Conservation (phyloP, 1,140 invertebrate genomes). For the Harlomillsia oculata region DNA sequence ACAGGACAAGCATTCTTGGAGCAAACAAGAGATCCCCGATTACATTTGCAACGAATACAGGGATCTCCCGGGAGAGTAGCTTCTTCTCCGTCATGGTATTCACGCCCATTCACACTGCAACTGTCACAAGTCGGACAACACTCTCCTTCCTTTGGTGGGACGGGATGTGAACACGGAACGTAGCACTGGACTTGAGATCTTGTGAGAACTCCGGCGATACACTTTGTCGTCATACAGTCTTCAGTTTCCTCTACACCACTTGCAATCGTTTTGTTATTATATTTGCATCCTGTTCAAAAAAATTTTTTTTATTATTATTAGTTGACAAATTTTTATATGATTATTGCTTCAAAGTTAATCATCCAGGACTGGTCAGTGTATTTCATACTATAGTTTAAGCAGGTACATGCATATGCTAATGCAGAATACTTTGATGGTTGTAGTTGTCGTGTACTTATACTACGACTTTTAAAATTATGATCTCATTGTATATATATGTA, state of each 20-base stretch:
- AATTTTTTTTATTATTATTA: neutral
- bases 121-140: constrained; percentile 75
- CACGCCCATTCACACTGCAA: constrained; percentile 62
- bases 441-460: too few relatives aligned
- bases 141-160: constrained; percentile 57
- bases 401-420: too few relatives aligned
- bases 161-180: constrained; percentile 61
- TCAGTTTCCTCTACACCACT: constrained; percentile 64
- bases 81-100: constrained; percentile 58
- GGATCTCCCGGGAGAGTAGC: constrained; percentile 70
- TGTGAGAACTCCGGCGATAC: constrained; percentile 73
- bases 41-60: constrained; percentile 74
- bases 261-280: constrained; percentile 56
- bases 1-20: constrained; percentile 73
- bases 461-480: too few relatives aligned
- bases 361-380: too few relatives aligned
- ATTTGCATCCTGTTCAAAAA: constrained; percentile 55
- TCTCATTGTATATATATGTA: too few relatives aligned
- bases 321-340: neutral
- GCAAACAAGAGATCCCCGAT: constrained; percentile 62
- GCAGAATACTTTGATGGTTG: too few relatives aligned
- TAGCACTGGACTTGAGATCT: constrained; percentile 66
- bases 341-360: neutral
- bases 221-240: constrained; percentile 59
- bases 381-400: too few relatives aligned